Percentiles rank a stretch among this genome's conserved stretches.
Conservation (phyloP, 2,888 invertebrate genomes). For the Bedellia somnulentella region DNA sequence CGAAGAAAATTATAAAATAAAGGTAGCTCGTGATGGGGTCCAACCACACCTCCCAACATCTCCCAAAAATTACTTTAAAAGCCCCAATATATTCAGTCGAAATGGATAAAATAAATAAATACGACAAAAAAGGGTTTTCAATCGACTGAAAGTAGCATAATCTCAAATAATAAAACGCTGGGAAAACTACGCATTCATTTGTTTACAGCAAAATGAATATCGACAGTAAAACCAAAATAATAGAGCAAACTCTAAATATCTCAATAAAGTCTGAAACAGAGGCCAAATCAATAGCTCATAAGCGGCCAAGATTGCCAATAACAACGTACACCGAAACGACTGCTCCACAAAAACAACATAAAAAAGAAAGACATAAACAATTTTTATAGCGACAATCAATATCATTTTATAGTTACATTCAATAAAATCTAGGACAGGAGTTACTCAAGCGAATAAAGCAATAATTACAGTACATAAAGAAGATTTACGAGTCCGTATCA, state of each 20-base stretch:
- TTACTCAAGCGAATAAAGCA: constrained; percentile 47
- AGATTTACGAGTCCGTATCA: constrained; percentile 30
- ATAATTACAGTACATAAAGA: constrained; percentile 51
- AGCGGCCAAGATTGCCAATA: background rate
- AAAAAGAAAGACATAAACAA: constrained; percentile 16
- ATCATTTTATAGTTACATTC: constrained; percentile 53
- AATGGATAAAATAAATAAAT: too few species aligned
- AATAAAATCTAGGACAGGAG: constrained; percentile 42
- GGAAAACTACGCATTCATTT: too few species aligned
- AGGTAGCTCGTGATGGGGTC: too few species aligned
- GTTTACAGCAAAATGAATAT: too few species aligned
- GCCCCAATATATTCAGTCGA: too few species aligned
- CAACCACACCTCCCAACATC: too few species aligned
- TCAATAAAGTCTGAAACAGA: background rate
- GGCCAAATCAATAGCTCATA: background rate
- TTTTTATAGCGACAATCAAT: constrained; percentile 49
- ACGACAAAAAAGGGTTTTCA: too few species aligned
- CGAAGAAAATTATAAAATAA: too few species aligned
- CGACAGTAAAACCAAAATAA: background rate
- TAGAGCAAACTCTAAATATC: background rate
- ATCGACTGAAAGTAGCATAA: too few species aligned
- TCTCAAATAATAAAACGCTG: too few species aligned
- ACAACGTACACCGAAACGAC: constrained; percentile 20
- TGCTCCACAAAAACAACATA: constrained; percentile 28
- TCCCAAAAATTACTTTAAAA: too few species aligned